Conservation (phyloP, 2,797 vertebrate genomes). For the Esox masquinongy region DNA sequence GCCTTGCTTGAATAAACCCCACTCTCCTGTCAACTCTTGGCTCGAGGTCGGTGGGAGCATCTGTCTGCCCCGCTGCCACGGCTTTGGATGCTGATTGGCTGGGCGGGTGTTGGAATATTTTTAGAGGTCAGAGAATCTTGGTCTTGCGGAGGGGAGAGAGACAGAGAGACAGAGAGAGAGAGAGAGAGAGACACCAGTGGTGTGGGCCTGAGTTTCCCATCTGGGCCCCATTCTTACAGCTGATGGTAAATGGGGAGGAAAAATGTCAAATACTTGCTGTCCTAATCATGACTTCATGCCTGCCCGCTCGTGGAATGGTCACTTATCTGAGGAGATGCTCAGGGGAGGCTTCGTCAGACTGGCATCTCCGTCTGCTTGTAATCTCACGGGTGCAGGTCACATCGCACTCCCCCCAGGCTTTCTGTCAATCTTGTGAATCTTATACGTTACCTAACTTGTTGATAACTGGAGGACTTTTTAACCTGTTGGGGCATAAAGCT, state of each 20-base stretch:
- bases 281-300: conserved; percentile 21
- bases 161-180: conserved; percentile 9
- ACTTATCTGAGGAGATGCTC: conserved; percentile 1
- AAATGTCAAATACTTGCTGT: conserved; percentile 37
- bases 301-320: conserved; percentile 10
- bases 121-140: conserved; percentile 70
- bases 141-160: not conserved
- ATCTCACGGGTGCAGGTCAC: not conserved
- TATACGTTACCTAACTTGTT: not conserved
- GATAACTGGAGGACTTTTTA: not conserved
- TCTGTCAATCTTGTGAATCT: not conserved
- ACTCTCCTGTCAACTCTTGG: conserved; percentile 2
- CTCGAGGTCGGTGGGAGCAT: not conserved
- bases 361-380: not conserved
- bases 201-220: conserved; percentile 31
- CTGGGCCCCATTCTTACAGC: conserved; percentile 15
- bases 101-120: conserved; percentile 60
- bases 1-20: conserved; percentile 2
- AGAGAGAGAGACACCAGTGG: not conserved
- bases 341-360: not conserved
- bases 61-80: conserved; percentile 6
- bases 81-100: conserved; percentile 64
- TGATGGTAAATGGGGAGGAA: conserved; percentile 44
- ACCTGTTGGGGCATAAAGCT: not conserved
- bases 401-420: not conserved